Evolutionary conservation across 2,888 invertebrate genomes (phyloP), one percentile per base, ranked within the genome.

Genomic region (Agrochola litura): DNA sequence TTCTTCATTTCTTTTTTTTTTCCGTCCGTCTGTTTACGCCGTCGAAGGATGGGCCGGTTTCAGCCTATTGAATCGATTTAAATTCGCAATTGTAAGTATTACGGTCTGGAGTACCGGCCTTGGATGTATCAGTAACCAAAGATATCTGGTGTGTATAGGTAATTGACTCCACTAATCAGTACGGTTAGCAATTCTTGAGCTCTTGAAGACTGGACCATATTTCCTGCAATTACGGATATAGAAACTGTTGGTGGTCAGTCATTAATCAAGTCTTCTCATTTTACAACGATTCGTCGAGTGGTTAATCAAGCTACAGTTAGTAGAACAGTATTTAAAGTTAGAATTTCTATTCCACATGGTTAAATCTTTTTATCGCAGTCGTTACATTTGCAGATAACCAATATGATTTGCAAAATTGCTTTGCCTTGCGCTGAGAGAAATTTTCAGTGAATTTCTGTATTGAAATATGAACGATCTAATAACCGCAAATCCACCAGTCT

Each of bases 71-170:
- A 77, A 78, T 77, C 77, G 76, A 75, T 86, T 82, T 77, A 78
- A 77, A 84, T 84, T 84, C 72, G 69, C 82, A 79, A 76, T 87
- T 86, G 30, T n/a, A n/a, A n/a, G 86, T 84, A 76, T 70, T 69
- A 30, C 69, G 56, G 64, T 37, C 25, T 46, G 66, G 30, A 37
- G 19, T 60, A 76, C n/a, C 64, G 66, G 64, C 85, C 76, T 76
- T 84, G 79, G 22, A 30, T 75, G 69, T 58, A 76, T 77, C 76
- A 70, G 81, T 25, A 46, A 63, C 63, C 60, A 76, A 84, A 63
- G 77, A 76, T 72, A 73, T 74, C 69, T 76, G 76, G 46, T 63
- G 79, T 78, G 73, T 76, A 61, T 68, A 68, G 56, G 56, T 70
- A 83, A 73, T 83, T 80, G 56, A 84, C 66, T 82, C 49, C 52